Evolutionary conservation across 2,113 vertebrate genomes (phyloP).

Genomic region (Ceyx cyanopectus): DNA sequence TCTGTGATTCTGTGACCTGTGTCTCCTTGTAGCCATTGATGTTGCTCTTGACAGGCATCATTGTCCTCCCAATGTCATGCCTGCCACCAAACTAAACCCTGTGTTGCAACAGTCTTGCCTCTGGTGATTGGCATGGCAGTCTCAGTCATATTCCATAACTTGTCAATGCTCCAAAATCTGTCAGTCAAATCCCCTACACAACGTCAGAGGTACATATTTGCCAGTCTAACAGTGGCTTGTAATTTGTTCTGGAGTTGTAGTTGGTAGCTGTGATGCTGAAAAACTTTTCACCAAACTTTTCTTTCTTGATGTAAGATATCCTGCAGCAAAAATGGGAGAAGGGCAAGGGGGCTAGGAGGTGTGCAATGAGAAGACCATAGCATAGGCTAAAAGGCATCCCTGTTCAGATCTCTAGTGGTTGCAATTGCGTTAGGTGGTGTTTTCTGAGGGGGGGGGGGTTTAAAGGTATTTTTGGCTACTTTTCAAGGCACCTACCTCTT

Average conservation of each 20-base stretch:
- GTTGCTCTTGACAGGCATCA: neutral
- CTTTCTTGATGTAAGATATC: neutral
- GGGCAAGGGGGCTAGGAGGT: neutral
- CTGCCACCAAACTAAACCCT: fast-evolving
- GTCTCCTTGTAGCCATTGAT: neutral
- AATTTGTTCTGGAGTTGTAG: neutral
- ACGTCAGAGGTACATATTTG: neutral
- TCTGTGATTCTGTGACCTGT: neutral
- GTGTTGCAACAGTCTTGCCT: neutral
- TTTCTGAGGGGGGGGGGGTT: neutral
- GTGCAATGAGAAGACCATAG: neutral
- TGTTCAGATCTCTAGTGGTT: neutral
- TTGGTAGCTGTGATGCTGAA: neutral
- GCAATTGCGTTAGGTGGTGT: neutral
- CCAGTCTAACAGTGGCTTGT: neutral
- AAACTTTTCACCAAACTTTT: neutral
- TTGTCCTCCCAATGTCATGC: neutral
- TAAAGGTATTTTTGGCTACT: neutral
- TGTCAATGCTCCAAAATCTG: neutral
- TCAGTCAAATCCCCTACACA: neutral
- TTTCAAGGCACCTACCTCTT: neutral
- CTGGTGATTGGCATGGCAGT: neutral
- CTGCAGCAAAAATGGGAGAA: neutral
- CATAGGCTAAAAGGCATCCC: neutral
- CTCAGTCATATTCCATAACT: neutral